Base-by-base conservation (phyloP, 2,888 invertebrate genomes). In the Diloba caeruleocephala region DNA sequence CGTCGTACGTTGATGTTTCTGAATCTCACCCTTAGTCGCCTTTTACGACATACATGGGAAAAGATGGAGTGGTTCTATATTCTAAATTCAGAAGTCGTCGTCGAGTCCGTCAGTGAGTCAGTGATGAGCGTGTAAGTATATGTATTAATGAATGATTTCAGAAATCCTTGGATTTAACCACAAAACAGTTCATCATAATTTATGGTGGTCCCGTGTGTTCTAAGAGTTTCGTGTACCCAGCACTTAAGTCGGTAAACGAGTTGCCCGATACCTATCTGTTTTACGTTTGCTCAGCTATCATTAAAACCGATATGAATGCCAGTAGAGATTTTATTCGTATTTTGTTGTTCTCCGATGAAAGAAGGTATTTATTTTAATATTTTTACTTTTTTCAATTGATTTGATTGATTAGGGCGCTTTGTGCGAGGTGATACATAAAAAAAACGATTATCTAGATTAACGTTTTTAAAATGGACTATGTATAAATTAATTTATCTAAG, bases 241-340 rank as follows among this genome's bases (percentile, higher is more conserved):
- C 64, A 55, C 69, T 71, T 19, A n/a, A 17, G 41, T 57, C 42
- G 42, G 54, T 54, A 67, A 75, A 74, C 79, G 56, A 51, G 78
- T 77, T 67, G 19, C 23, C 51, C 28, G 67, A 64, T 67, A 60
- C 48, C 55, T 66, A 76, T 71, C 68, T 67, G 28, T 37, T 53
- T 55, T 38, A 63, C 42, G 44, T 66, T 57, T 48, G 55, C 45
- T 46, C 56, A 38, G 52, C 69, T 69, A 68, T 73, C 73, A 70
- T 75, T 75, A 74, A 74, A 63, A 42, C 52, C 61, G 41, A 68
- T 61, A 68, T 63, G 65, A 65, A 68, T 61, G 65, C 43, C 43
- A 37, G 62, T 58, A 48, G 49, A 54, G 75, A 75, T 74, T 74
- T 64, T 65, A 45, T 58, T 66, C 54, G 55, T 60, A 52, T 59